These are phyloP conservation scores for Falco rusticolus DNA, from an alignment of 2,797 vertebrate genomes.

Conservation along the genomic window DNA sequence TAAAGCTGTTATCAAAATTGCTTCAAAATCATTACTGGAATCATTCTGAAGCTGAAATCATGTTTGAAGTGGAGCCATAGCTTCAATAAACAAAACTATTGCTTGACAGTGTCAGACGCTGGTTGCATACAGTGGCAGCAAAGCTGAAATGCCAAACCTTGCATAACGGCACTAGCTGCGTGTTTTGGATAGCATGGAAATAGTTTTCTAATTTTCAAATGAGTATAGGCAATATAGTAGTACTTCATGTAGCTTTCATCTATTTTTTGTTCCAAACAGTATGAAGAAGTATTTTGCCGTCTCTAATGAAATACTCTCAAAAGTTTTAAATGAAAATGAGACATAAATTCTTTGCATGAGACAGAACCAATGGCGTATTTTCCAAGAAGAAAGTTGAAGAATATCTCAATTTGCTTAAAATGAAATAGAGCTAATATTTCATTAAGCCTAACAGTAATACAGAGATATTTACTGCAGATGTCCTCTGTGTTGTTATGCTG, in stretches of 20 bases:
- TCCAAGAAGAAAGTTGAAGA: not conserved
- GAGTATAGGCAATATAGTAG: not conserved
- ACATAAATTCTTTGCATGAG: not conserved
- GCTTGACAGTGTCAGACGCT: not conserved
- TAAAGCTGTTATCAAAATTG: not conserved
- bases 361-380: not conserved
- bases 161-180: not conserved
- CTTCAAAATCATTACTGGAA: slow-evolving; percentile 15
- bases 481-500: not conserved
- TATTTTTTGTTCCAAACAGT: not conserved
- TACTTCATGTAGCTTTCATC: not conserved
- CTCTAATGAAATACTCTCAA: not conserved
- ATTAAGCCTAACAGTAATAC: not conserved
- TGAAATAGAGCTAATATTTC: not conserved
- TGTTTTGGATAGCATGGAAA: not conserved
- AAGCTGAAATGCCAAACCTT: not conserved
- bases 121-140: not conserved
- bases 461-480: not conserved
- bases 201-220: not conserved
- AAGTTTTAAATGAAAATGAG: not conserved
- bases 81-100: not conserved
- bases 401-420: not conserved
- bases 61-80: not conserved
- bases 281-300: not conserved
- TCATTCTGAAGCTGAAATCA: not conserved